phyloP scores from a whole-genome alignment of 2,888 invertebrate genomes.

The Lasius platythorax region DNA sequence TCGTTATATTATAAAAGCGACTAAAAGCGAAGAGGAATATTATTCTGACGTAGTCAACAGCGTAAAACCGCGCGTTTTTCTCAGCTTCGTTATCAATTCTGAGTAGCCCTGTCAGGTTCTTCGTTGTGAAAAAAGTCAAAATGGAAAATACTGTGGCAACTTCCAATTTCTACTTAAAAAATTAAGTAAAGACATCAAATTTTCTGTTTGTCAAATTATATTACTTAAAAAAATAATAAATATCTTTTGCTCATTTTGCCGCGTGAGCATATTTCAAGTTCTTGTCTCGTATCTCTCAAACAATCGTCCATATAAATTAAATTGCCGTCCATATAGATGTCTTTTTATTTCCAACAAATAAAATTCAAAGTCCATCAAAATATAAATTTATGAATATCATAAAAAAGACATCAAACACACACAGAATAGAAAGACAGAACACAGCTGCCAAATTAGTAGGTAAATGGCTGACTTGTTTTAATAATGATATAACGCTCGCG shows the following conservation, averaged over 20 bases:
- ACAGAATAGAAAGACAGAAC: too few relatives aligned
- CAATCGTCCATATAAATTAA: neutral
- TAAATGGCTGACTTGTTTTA: neutral
- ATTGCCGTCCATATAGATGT: neutral
- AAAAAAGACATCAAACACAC: neutral
- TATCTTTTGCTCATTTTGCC: neutral
- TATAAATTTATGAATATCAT: neutral
- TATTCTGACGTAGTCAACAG: conserved; percentile 10
- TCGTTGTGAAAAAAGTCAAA: neutral
- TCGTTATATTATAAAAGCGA: neutral
- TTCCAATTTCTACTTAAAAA: conserved; percentile 8
- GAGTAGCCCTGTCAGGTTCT: neutral
- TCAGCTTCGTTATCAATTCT: conserved; percentile 20
- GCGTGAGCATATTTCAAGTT: too few relatives aligned
- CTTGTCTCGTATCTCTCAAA: neutral
- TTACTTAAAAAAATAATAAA: neutral
- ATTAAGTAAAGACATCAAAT: neutral
- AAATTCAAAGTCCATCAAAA: neutral
- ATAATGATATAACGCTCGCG: neutral
- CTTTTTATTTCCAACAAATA: neutral
- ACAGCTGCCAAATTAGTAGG: too few relatives aligned
- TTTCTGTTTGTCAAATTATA: neutral
- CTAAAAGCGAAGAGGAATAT: conserved; percentile 4
- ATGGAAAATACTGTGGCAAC: neutral
- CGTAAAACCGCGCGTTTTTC: conserved; percentile 7